Evolutionary conservation across 2,888 invertebrate species (phyloP).

Genomic region (Atrina japonica): DNA sequence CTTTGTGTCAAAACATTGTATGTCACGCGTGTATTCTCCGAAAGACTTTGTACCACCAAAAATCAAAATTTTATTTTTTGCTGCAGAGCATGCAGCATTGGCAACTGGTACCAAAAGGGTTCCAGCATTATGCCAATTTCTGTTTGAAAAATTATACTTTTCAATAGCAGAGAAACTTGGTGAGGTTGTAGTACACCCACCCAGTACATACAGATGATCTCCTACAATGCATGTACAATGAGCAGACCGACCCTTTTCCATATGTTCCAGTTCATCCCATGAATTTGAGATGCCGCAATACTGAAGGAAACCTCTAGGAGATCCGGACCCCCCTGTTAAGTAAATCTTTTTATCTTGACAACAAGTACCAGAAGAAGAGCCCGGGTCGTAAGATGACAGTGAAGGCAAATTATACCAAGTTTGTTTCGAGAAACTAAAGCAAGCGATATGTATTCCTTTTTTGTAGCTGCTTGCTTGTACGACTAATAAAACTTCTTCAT

Average conservation of each 20-base stretch:
- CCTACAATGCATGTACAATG: constrained; percentile 60
- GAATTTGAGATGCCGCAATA: constrained; percentile 52
- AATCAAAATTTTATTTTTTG: constrained; percentile 58
- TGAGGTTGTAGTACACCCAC: constrained; percentile 57
- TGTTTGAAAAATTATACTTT: constrained; percentile 53
- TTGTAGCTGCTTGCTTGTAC: constrained; percentile 47
- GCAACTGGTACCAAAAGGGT: constrained; percentile 57
- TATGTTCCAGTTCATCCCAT: constrained; percentile 51
- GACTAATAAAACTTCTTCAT: constrained; percentile 50
- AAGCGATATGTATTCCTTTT: constrained; percentile 56
- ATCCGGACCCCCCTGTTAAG: constrained; percentile 62
- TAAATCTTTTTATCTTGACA: constrained; percentile 57
- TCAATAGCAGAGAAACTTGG: constrained; percentile 56
- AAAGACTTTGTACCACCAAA: constrained; percentile 62
- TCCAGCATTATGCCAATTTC: constrained; percentile 51
- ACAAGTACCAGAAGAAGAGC: constrained; percentile 61
- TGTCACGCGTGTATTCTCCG: constrained; percentile 60
- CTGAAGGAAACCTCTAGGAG: constrained; percentile 52
- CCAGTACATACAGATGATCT: constrained; percentile 59
- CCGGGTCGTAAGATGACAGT: constrained; percentile 51
- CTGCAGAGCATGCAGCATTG: constrained; percentile 59
- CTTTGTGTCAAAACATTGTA: constrained; percentile 63
- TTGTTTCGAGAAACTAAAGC: constrained; percentile 59
- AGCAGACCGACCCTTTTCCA: constrained; percentile 54
- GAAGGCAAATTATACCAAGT: constrained; percentile 60